Evolutionary conservation across 2,797 vertebrate species (phyloP).

Genomic region (Loriculus beryllinus): DNA sequence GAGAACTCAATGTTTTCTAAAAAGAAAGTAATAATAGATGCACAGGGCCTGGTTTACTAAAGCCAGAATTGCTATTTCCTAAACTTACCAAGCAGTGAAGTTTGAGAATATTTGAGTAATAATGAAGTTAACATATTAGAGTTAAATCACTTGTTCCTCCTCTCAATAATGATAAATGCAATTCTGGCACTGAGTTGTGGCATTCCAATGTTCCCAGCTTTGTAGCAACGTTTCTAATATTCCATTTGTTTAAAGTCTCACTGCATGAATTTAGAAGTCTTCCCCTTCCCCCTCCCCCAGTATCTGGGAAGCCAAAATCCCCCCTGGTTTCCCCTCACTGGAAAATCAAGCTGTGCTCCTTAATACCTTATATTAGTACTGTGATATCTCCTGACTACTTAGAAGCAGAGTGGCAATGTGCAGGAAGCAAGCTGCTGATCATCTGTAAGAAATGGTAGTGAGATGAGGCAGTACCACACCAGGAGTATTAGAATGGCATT

Average conservation of each 20-base stretch:
- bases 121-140: not conserved
- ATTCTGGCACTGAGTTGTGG: not conserved
- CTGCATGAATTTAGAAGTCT: not conserved
- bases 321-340: not conserved
- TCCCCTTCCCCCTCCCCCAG: fast-evolving
- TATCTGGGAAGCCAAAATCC: not conserved
- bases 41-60: not conserved
- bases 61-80: not conserved
- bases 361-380: slow-evolving; percentile 71
- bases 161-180: not conserved
- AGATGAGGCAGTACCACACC: slow-evolving; percentile 59
- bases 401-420: slow-evolving; percentile 70
- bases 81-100: not conserved
- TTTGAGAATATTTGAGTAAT: not conserved
- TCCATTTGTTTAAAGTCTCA: not conserved
- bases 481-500: slow-evolving; percentile 53
- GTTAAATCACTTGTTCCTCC: not conserved
- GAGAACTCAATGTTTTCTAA: slow-evolving; percentile 35
- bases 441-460: slow-evolving; percentile 63
- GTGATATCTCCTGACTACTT: slow-evolving; percentile 68
- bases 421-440: slow-evolving; percentile 75
- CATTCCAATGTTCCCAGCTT: not conserved
- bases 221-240: not conserved
- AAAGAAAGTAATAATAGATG: not conserved
- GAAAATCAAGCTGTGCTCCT: slow-evolving; percentile 41